Evolutionary conservation across 2,888 invertebrate species (phyloP), one percentile per base, ranked within the genome.

Genomic region (Spilarctia lutea): DNA sequence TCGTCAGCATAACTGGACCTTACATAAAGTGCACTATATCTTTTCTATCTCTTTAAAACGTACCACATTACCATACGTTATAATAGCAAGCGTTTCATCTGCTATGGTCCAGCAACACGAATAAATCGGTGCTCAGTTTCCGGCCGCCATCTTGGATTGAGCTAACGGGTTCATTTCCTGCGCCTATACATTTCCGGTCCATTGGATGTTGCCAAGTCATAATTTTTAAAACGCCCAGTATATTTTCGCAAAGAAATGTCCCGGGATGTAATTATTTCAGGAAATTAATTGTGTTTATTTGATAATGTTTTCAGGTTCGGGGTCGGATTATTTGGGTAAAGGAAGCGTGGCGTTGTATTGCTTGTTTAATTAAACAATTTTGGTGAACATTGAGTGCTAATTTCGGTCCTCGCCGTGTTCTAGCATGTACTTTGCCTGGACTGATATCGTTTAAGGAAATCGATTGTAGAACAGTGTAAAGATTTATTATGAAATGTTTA

Each of bases 141-240:
- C 92, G 86, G 81, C 90, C 81, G 94, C 94, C 94, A 94, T 94
- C 94, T 95, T 95, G 94, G 89, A 93, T 92, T 92, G 93, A 90
- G 91, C 93, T 94, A 94, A 94, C 95, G 93, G 94, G 94, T 95
- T 95, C 95, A 95, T 95, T 95, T 95, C 95, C 95, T 94, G 93
- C 89, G 94, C 95, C 95, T 94, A 94, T 94, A 94, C 94, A 93
- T 92, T 94, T 95, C 94, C 94, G 92, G 90, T 86, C 89, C 88
- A 90, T 90, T 92, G 90, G 92, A 91, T 91, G 92, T 88, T 94
- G 93, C 92, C 91, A 93, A 92, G 90, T 92, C 92, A 92, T 91
- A 91, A 93, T 94, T 93, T 93, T 93, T 91, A 85, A 84, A 85
- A 84, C 89, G 69, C 66, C 73, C 77, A 81, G 77, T 80, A 72